Base-by-base conservation (phyloP, 2,113 vertebrate species). In the Cottus gobio region DNA sequence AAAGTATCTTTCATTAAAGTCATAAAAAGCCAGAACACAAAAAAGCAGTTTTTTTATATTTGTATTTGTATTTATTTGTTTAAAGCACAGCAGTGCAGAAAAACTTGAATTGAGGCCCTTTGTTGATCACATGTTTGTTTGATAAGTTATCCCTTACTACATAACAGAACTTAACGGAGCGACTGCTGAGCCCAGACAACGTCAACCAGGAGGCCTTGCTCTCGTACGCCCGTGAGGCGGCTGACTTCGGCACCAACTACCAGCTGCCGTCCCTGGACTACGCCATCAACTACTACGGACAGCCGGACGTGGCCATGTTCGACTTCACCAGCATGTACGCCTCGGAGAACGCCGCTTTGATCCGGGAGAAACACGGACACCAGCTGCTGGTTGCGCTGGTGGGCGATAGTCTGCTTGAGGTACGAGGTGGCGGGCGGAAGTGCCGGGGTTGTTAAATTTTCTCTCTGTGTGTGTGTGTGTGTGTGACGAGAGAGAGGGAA, bases 241-340 rank as follows among this genome's bases (percentile, higher is more conserved):
- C 97, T 1, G 97, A 99, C 92, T 99, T 99, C 24, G 98, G 96
- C 84, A 99, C 98, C 9, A 96, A 97, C 87, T 99, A 99, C 94
- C 96, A 99, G 92, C 93, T 99, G 82, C 98, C 98, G 0, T 97
- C 98, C 2, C 93, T 99, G 88, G 98, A 99, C 94, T 99, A 96
- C 36, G 97, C 98, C 81, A 96, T 97, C 86, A 99, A 98, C 91
- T 97, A 98, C 90, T 96, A 96, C 0, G 96, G 96, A 24, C 96
- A 97, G 81, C 96, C 97, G 0, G 98, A 99, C 1, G 98, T 98
- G 18, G 97, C 98, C 75, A 98, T 99, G 98, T 99, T 99, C 11
- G 98, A 99, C 93, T 99, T 99, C 86, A 99, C 98, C 85, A 96
- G 94, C 90, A 99, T 99, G 98, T 98, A 99, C 2, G 98, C 98